These are phyloP conservation scores for Oopsacas minuta DNA, from an alignment of 37 sponge, comb jelly and placozoan genomes.

Conservation along the genomic window DNA sequence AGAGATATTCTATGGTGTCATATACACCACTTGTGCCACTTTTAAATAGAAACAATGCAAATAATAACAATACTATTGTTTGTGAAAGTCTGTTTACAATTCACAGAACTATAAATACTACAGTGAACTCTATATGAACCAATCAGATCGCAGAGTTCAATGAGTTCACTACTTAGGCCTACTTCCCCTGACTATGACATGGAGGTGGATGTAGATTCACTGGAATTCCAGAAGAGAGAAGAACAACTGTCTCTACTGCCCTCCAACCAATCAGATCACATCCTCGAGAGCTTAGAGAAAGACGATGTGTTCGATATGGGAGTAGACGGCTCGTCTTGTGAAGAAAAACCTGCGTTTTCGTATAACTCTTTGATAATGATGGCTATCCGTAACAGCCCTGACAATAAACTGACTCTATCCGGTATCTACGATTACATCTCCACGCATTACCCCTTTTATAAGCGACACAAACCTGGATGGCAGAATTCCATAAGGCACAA, in stretches of 20 bases:
- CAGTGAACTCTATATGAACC: background rate
- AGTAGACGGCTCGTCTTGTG: background rate
- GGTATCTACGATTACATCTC: conserved; percentile 89
- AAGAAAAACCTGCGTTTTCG: conserved; percentile 78
- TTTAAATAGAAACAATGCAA: too few relatives aligned
- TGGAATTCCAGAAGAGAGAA: conserved; percentile 16
- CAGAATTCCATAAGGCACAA: conserved; percentile 97
- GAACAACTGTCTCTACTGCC: background rate
- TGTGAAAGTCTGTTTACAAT: background rate
- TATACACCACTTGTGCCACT: too few relatives aligned
- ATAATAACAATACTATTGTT: background rate
- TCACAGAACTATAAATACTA: background rate
- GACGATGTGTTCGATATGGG: background rate
- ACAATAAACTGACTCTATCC: conserved; percentile 80
- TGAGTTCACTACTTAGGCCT: background rate
- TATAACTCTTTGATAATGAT: conserved; percentile 93
- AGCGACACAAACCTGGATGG: conserved; percentile 93
- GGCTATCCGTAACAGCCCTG: conserved; percentile 82
- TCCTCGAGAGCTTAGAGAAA: background rate
- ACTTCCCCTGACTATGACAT: background rate
- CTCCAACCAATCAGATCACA: background rate
- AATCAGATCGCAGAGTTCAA: background rate
- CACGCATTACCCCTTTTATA: conserved; percentile 86
- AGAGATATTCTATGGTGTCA: too few relatives aligned
- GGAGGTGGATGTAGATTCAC: background rate